phyloP scores from a whole-genome alignment of 2,888 invertebrate genomes.

The Sabatieria punctata region DNA sequence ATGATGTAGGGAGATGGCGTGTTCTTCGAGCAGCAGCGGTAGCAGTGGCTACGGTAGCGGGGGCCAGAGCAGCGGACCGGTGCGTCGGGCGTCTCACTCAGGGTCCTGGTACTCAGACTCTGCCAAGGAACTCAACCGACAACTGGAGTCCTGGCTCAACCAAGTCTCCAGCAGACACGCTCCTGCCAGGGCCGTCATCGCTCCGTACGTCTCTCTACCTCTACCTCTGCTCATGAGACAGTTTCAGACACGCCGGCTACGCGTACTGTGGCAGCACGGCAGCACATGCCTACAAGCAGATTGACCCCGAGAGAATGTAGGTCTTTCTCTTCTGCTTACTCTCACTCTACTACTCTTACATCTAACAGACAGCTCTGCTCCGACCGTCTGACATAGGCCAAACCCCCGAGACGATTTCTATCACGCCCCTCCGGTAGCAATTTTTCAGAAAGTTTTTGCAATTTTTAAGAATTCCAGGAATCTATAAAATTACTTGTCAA shows the following conservation, averaged over 20 bases:
- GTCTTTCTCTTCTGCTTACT: constrained; percentile 17
- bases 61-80: constrained; percentile 7
- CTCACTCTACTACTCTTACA: too few species aligned
- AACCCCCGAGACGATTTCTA: too few species aligned
- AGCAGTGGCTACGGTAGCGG: constrained; percentile 9
- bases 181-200: constrained; percentile 36
- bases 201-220: constrained; percentile 32
- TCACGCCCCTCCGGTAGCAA: too few species aligned
- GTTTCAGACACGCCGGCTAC: constrained; percentile 84
- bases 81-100: constrained; percentile 34
- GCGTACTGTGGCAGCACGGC: constrained; percentile 91
- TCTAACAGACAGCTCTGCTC: too few species aligned
- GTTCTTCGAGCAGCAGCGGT: too few species aligned
- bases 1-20: too few species aligned
- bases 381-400: too few species aligned
- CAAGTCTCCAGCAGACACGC: constrained; percentile 18
- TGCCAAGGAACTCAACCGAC: constrained; percentile 62
- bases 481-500: too few species aligned
- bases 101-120: constrained; percentile 41
- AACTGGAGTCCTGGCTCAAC: constrained; percentile 67
- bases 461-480: too few species aligned
- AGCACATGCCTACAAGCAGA: constrained; percentile 86
- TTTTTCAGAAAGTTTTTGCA: too few species aligned
- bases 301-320: constrained; percentile 49
- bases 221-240: constrained; percentile 2